These are phyloP conservation scores for Pseudomyrmex sp. DNA, from an alignment of 1,140 invertebrate species.

Conservation along the genomic window DNA sequence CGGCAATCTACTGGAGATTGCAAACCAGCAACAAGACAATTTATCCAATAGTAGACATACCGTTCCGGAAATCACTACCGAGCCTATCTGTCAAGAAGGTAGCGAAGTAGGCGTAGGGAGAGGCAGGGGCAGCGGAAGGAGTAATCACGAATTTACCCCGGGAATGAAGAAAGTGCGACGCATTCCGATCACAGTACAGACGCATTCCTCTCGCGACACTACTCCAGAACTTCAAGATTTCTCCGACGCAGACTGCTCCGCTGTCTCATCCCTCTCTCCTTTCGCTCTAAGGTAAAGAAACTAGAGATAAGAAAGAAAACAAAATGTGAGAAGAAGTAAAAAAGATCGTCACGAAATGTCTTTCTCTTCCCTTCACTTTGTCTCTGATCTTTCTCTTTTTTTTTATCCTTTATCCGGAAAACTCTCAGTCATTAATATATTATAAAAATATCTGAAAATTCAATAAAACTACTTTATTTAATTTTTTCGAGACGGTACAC, in stretches of 20 bases:
- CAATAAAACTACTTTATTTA: too few species aligned
- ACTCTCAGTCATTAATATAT: too few species aligned
- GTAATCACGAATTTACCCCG: background rate
- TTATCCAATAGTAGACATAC: background rate
- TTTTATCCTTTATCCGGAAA: too few species aligned
- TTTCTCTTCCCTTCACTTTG: too few species aligned
- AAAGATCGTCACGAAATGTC: background rate
- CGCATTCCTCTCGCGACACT: slow-evolving; percentile 7
- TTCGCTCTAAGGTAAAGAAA: slow-evolving; percentile 9
- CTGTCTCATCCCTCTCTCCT: background rate
- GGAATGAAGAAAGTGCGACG: slow-evolving; percentile 44
- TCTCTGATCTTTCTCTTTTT: too few species aligned
- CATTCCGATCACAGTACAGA: background rate
- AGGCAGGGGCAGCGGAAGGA: slow-evolving; percentile 40
- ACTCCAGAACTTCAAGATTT: slow-evolving; percentile 44
- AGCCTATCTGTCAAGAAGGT: slow-evolving; percentile 57
- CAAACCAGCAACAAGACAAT: slow-evolving; percentile 12
- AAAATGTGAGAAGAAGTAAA: background rate
- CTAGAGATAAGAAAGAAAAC: background rate
- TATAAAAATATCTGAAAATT: too few species aligned
- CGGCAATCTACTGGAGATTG: background rate
- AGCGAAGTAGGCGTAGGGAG: slow-evolving; percentile 37
- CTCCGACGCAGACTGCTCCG: background rate
- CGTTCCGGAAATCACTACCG: slow-evolving; percentile 53
- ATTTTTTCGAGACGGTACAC: too few species aligned